Base-by-base conservation (phyloP, 1,140 invertebrate genomes). In the Schmidtea mediterranea region DNA sequence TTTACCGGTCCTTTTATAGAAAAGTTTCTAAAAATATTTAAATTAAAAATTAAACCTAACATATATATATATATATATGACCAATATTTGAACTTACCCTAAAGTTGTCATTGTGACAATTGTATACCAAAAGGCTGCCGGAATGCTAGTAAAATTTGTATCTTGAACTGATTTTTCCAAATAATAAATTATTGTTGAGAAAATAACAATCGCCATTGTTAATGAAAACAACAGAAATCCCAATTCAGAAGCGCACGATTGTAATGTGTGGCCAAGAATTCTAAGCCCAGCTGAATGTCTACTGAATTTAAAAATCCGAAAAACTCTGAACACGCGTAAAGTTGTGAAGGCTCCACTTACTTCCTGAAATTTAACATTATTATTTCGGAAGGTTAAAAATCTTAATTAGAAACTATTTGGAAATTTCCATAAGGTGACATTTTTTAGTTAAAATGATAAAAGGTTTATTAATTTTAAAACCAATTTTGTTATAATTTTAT, bases 111-210 rank as follows among this genome's bases (percentile, higher is more conserved):
- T 87, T 41, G 84, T 92, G 56, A 92, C 86, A 58, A 92, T 90
- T 55, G 86, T 92, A 70, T 92, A 92, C 86, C 86, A 94, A 67
- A 92, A 92, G 52, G 86, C 83, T n/a, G 86, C 81, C 51, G 86
- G 86, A 68, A 92, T 92, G 56, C 81, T 86, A 41, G 83, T 90
- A 70, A 92, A 94, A 63, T 81, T 84, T 23, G 83, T 89, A 40
- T 77, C 47, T 54, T 77, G 75, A 51, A 83, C 82, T 65, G 84
- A 86, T 69, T 92, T 92, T 71, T 92, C 86, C 24, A 82, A 82
- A 71, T 92, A 92, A 67, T 87, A 92, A 82, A 92, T 92, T 45
- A 92, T 83, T 15, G 82, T 87, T 43, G 86, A 83, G 66, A 92
- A 92, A 55, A 94, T 92, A 56, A 94, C 90, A 63, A 94, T 92